phyloP scores from a whole-genome alignment of 2,113 vertebrate species.

The Percopsis transmontana region DNA sequence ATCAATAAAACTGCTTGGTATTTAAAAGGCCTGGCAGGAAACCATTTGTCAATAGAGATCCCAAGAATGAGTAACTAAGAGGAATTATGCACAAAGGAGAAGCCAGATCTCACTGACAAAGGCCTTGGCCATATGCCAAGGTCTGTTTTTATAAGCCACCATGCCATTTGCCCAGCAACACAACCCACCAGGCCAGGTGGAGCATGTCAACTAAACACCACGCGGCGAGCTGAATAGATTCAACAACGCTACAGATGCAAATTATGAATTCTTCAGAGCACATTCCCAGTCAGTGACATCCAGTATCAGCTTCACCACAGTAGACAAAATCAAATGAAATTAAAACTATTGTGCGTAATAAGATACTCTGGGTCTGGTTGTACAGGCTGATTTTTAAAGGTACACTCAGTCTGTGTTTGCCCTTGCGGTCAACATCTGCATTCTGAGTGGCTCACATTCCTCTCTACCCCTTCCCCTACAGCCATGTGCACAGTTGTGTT shows the following conservation, averaged over 20 bases:
- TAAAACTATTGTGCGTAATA: neutral
- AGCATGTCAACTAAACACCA: slow-evolving; percentile 19
- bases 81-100: slow-evolving; percentile 48
- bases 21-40: slow-evolving; percentile 30
- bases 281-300: neutral
- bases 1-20: slow-evolving; percentile 46
- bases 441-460: too few species aligned
- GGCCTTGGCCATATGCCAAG: slow-evolving; percentile 28
- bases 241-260: slow-evolving; percentile 21
- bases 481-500: too few species aligned
- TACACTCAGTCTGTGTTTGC: too few species aligned
- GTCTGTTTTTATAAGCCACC: slow-evolving; percentile 28
- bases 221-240: slow-evolving; percentile 21
- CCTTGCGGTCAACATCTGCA: too few species aligned
- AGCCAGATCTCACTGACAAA: slow-evolving; percentile 5
- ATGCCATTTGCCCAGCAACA: slow-evolving; percentile 20
- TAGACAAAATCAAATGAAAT: neutral
- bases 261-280: neutral
- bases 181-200: slow-evolving; percentile 29
- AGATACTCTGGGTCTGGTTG: neutral
- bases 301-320: neutral
- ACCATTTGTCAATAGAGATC: slow-evolving; percentile 37
- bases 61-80: slow-evolving; percentile 46
- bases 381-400: too few species aligned
- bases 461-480: too few species aligned